Conservation (phyloP, 2,888 invertebrate genomes). For the Galeopsomyia nigrocyanea region DNA sequence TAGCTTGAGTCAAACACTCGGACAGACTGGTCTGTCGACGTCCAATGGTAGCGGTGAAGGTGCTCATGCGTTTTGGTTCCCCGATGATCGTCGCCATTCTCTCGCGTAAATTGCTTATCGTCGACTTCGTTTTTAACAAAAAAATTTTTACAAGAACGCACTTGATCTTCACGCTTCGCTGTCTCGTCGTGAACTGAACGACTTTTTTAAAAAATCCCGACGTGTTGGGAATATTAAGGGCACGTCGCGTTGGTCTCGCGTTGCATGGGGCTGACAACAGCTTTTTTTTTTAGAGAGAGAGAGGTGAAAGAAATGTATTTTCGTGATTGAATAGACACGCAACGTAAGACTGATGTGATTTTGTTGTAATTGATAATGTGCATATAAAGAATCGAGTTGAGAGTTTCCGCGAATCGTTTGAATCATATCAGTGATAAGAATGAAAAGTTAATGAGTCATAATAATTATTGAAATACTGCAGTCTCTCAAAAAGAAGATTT, state of each 20-base stretch:
- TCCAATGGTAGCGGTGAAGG: neutral
- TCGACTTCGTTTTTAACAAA: neutral
- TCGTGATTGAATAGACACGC: too few species aligned
- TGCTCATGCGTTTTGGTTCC: conserved; percentile 55
- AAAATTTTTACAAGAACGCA: too few species aligned
- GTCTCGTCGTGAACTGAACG: neutral
- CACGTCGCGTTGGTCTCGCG: conserved; percentile 50
- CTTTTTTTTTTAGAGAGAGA: neutral
- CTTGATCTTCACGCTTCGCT: too few species aligned
- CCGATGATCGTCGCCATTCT: conserved; percentile 58
- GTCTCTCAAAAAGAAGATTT: too few species aligned
- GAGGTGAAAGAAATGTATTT: too few species aligned
- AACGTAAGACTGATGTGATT: too few species aligned
- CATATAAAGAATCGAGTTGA: too few species aligned
- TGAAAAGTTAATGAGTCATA: neutral
- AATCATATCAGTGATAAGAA: neutral
- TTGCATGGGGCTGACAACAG: conserved; percentile 21
- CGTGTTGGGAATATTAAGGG: conserved; percentile 12
- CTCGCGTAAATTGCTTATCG: conserved; percentile 2
- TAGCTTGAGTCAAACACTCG: conserved; percentile 63
- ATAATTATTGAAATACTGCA: neutral
- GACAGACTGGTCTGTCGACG: conserved; percentile 60
- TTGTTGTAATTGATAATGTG: too few species aligned
- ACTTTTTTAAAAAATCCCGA: neutral
- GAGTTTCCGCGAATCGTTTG: too few species aligned